Conservation (phyloP, 2,888 invertebrate genomes). For the Apodemia duryi region DNA sequence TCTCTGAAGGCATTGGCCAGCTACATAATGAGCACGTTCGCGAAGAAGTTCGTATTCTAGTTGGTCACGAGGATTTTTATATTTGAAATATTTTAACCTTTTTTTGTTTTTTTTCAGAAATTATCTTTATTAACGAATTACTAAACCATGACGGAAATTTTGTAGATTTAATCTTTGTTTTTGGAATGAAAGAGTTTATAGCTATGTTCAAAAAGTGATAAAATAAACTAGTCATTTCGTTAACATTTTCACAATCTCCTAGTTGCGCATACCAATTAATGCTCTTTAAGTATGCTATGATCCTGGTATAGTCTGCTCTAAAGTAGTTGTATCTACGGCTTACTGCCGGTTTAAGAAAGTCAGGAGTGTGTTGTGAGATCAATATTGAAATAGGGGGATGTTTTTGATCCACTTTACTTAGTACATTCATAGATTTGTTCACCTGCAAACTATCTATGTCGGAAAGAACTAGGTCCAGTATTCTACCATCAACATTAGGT, state of each 20-base stretch:
- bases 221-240: constrained; percentile 5
- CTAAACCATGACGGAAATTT: constrained; percentile 7
- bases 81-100: background rate
- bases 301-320: background rate
- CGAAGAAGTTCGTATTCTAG: constrained; percentile 9
- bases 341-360: background rate
- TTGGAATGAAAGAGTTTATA: background rate
- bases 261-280: constrained; percentile 6
- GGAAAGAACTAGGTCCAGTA: constrained; percentile 9
- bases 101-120: background rate
- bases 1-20: background rate
- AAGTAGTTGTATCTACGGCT: background rate
- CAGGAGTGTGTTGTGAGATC: background rate
- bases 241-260: constrained; percentile 1
- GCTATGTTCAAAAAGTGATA: background rate
- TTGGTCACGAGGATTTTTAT: constrained; percentile 1
- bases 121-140: background rate
- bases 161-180: background rate
- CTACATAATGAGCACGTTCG: background rate
- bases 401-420: background rate
- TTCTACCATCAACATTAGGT: constrained; percentile 5
- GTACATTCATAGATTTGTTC: background rate
- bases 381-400: background rate
- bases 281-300: background rate
- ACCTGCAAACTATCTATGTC: background rate